These are phyloP conservation scores for Cyclura pinguis DNA, from an alignment of 2,797 vertebrate species.

Conservation along the genomic window DNA sequence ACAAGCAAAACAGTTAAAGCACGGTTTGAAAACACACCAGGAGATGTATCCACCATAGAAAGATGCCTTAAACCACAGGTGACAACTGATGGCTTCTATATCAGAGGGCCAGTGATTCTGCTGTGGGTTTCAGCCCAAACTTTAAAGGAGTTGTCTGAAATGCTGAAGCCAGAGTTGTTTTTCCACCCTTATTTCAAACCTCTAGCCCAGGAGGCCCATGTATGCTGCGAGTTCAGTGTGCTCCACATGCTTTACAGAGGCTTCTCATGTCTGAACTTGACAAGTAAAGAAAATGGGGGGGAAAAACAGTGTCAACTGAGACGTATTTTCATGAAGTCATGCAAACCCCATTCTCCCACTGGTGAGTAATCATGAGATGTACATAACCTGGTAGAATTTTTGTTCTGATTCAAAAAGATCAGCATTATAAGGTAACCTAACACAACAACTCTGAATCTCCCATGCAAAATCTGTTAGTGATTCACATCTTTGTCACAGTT, in stretches of 20 bases:
- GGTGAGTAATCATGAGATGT: slow-evolving; percentile 33
- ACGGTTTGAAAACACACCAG: too few relatives aligned
- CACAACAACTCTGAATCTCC: not conserved
- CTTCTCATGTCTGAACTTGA: slow-evolving; percentile 32
- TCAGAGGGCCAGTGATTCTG: too few relatives aligned
- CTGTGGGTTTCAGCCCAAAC: too few relatives aligned
- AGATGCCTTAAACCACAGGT: too few relatives aligned
- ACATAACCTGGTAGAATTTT: not conserved
- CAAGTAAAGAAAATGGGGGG: not conserved
- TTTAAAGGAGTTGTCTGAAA: too few relatives aligned
- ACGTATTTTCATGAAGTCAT: not conserved
- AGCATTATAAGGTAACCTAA: not conserved
- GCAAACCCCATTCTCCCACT: not conserved
- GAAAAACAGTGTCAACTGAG: slow-evolving; percentile 10
- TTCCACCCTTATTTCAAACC: not conserved
- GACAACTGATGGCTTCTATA: too few relatives aligned
- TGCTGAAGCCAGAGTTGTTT: not conserved
- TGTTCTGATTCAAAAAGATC: not conserved
- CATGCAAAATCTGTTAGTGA: slow-evolving; percentile 45
- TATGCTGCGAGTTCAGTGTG: slow-evolving; percentile 8
- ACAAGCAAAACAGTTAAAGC: too few relatives aligned
- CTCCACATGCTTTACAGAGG: not conserved
- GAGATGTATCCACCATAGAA: too few relatives aligned
- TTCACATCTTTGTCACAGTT: slow-evolving; percentile 42
- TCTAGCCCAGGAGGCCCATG: not conserved